Evolutionary conservation across 2,113 vertebrate species (phyloP).

Genomic region (Notarius quadriscutis): DNA sequence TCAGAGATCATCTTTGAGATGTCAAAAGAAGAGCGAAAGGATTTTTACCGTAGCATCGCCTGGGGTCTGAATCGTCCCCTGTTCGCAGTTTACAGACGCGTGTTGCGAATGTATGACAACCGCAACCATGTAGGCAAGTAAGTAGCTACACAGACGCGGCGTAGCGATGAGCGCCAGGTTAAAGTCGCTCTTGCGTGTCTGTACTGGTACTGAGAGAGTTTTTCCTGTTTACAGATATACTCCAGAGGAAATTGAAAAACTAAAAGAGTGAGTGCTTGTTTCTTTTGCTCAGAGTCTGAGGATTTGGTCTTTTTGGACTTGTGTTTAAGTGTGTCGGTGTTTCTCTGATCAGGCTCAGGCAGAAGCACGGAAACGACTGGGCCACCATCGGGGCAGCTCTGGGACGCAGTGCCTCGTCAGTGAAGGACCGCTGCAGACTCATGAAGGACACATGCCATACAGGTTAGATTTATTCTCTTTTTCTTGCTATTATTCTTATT

Average conservation of each 20-base stretch:
- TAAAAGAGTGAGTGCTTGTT: slow-evolving; percentile 88
- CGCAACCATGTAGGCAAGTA: slow-evolving; percentile 99
- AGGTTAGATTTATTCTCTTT: slow-evolving; percentile 67
- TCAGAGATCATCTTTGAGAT: slow-evolving; percentile 99
- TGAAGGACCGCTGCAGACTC: slow-evolving; percentile 94
- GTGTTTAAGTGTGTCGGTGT: slow-evolving; percentile 10
- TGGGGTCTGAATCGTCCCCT: slow-evolving; percentile 94
- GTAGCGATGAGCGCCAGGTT: background rate
- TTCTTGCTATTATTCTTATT: too few species aligned
- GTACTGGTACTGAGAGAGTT: slow-evolving; percentile 18
- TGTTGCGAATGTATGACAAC: slow-evolving; percentile 98
- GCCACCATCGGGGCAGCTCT: slow-evolving; percentile 95
- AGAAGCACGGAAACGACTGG: slow-evolving; percentile 98
- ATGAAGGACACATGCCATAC: slow-evolving; percentile 99
- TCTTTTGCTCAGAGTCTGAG: background rate
- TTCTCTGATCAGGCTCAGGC: slow-evolving; percentile 77
- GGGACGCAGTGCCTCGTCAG: slow-evolving; percentile 94
- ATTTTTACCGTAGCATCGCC: slow-evolving; percentile 98
- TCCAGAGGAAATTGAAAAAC: slow-evolving; percentile 92
- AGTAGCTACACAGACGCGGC: slow-evolving; percentile 58
- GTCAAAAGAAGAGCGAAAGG: slow-evolving; percentile 99
- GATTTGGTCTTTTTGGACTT: background rate
- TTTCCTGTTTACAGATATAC: slow-evolving; percentile 80
- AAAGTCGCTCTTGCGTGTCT: background rate
- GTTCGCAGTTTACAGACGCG: slow-evolving; percentile 96